Percentiles rank a stretch among this genome's conserved stretches.
Conservation (phyloP, 2,888 invertebrate species). For the Azorinus chamasolen region DNA sequence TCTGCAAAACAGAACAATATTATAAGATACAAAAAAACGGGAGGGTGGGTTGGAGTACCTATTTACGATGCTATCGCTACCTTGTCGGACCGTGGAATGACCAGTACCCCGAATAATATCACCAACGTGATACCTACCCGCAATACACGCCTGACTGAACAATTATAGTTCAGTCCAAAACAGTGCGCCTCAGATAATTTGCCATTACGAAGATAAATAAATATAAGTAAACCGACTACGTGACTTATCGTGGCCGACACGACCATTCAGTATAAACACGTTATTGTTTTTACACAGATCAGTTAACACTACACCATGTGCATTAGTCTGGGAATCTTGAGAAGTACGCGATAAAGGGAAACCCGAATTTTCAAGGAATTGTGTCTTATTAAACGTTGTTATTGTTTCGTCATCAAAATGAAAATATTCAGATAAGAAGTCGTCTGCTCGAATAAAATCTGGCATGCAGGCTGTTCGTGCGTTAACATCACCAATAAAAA, state of each 20-base stretch:
- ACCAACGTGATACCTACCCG: no score
- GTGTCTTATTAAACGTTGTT: neutral
- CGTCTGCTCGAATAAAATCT: slow-evolving; percentile 12
- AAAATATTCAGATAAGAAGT: slow-evolving; percentile 2
- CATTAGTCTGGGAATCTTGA: slow-evolving; percentile 12
- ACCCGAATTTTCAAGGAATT: neutral
- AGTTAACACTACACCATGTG: slow-evolving; percentile 7
- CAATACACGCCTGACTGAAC: no score
- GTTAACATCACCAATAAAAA: slow-evolving; percentile 13
- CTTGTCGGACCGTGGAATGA: no score
- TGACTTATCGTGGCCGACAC: slow-evolving; percentile 12
- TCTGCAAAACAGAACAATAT: no score
- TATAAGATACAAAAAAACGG: no score
- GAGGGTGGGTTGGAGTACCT: no score
- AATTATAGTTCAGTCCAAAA: no score
- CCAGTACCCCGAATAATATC: no score
- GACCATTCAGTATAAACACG: slow-evolving; percentile 27
- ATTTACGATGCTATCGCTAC: no score
- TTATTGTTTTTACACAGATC: slow-evolving; percentile 29
- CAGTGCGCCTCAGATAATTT: no score
- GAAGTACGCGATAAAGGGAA: slow-evolving; percentile 4
- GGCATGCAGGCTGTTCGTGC: neutral
- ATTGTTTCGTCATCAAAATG: neutral
- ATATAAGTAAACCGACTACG: slow-evolving; percentile 20
- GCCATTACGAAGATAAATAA: no score